These are phyloP conservation scores for Takifugu bimaculatus DNA, from an alignment of 2,113 vertebrate species.

Conservation along the genomic window DNA sequence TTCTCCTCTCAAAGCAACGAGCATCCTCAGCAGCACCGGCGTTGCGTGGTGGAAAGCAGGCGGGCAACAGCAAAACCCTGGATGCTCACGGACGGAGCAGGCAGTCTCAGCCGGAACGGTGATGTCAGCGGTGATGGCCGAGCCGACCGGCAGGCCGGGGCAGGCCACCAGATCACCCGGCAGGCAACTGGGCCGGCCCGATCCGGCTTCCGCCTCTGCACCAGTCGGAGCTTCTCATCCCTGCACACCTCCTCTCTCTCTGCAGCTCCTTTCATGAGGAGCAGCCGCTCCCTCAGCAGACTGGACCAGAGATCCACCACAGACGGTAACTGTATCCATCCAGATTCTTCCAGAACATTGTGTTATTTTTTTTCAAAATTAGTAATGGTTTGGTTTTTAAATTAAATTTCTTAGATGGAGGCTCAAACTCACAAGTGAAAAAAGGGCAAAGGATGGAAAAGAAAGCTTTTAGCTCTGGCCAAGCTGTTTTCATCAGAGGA, in stretches of 20 bases:
- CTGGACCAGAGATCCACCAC: slow-evolving; percentile 42
- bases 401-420: slow-evolving; percentile 16
- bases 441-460: slow-evolving; percentile 13
- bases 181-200: slow-evolving; percentile 6
- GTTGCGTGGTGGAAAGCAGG: slow-evolving; percentile 20
- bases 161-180: not conserved
- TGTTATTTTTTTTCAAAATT: too few relatives aligned
- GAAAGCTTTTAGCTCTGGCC: slow-evolving; percentile 14
- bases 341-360: too few relatives aligned
- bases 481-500: slow-evolving; percentile 20
- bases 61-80: slow-evolving; percentile 11
- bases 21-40: slow-evolving; percentile 11
- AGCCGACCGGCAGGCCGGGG: not conserved
- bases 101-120: slow-evolving; percentile 35
- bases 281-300: slow-evolving; percentile 59
- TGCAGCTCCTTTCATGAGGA: slow-evolving; percentile 46
- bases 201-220: slow-evolving; percentile 41
- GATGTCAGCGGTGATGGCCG: slow-evolving; percentile 17
- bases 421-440: slow-evolving; percentile 22
- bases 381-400: not conserved
- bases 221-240: slow-evolving; percentile 61
- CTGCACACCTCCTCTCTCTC: slow-evolving; percentile 45
- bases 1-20: slow-evolving; percentile 21
- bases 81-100: slow-evolving; percentile 17
- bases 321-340: slow-evolving; percentile 32